A percentile compares a stretch with the other conserved stretches of the same genome.
These are phyloP conservation scores for Microhierax caerulescens DNA, from an alignment of 2,797 vertebrate species.

Conservation along the genomic window DNA sequence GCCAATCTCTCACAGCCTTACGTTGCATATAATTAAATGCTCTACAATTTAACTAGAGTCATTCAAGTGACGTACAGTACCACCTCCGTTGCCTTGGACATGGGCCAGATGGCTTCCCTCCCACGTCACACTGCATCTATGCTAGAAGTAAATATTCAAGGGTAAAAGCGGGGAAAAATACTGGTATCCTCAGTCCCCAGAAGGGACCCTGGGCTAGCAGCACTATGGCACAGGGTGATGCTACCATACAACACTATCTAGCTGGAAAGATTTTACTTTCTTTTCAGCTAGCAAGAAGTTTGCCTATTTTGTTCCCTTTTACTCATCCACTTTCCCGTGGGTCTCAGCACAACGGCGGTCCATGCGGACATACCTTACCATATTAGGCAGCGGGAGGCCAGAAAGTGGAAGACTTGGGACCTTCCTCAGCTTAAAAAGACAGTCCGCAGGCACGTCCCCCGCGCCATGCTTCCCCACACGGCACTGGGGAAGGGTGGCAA, in stretches of 20 bases:
- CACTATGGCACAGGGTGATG: neutral
- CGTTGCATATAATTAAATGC: neutral
- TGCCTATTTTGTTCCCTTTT: constrained; percentile 24
- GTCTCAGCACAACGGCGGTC: neutral
- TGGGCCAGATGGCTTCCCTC: neutral
- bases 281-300: neutral
- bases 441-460: fast-evolving
- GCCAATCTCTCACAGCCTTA: neutral
- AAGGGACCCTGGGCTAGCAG: neutral
- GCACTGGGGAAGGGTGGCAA: fast-evolving
- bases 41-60: neutral
- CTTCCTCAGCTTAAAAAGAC: neutral
- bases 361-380: constrained; percentile 79
- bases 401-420: neutral
- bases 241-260: fast-evolving
- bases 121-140: neutral
- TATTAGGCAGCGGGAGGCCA: constrained; percentile 76
- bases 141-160: constrained; percentile 4
- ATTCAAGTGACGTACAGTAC: neutral
- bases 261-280: neutral
- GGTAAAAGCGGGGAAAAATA: neutral
- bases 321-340: neutral
- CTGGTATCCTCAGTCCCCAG: neutral
- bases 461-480: neutral
- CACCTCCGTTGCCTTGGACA: neutral